Conservation (phyloP, 1,140 invertebrate species). For the Phymorhynchus buccinoides region DNA sequence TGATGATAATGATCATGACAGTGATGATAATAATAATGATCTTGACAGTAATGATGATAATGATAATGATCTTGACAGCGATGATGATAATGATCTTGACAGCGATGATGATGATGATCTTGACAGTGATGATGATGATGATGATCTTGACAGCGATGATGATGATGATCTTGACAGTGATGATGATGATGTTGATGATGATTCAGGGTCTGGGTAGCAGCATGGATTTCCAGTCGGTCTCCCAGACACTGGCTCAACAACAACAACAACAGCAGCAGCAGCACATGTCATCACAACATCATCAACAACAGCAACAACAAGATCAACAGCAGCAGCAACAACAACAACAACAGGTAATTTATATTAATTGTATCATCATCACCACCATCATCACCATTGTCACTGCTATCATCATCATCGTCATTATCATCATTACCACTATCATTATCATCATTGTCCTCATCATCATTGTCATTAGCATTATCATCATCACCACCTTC, state of each 20-base stretch:
- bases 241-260: slow-evolving; percentile 52
- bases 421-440: slow-evolving; percentile 45
- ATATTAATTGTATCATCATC: slow-evolving; percentile 45
- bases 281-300: slow-evolving; percentile 43
- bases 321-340: slow-evolving; percentile 45
- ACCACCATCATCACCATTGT: slow-evolving; percentile 44
- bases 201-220: slow-evolving; percentile 55
- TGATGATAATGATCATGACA: too few species aligned
- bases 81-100: too few species aligned
- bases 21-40: too few species aligned
- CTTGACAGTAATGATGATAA: too few species aligned
- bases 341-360: slow-evolving; percentile 39
- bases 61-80: too few species aligned
- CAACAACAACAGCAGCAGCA: slow-evolving; percentile 55
- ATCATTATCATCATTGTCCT: slow-evolving; percentile 45
- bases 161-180: too few species aligned
- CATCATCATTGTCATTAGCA: slow-evolving; percentile 46
- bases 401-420: slow-evolving; percentile 46
- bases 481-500: slow-evolving; percentile 44
- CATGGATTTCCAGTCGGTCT: slow-evolving; percentile 52
- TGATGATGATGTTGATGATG: too few species aligned
- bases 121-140: too few species aligned
- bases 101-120: too few species aligned
- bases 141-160: too few species aligned
- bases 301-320: slow-evolving; percentile 41